Base-by-base conservation (phyloP, 2,797 vertebrate species). In the Rhyacichthys aspro region DNA sequence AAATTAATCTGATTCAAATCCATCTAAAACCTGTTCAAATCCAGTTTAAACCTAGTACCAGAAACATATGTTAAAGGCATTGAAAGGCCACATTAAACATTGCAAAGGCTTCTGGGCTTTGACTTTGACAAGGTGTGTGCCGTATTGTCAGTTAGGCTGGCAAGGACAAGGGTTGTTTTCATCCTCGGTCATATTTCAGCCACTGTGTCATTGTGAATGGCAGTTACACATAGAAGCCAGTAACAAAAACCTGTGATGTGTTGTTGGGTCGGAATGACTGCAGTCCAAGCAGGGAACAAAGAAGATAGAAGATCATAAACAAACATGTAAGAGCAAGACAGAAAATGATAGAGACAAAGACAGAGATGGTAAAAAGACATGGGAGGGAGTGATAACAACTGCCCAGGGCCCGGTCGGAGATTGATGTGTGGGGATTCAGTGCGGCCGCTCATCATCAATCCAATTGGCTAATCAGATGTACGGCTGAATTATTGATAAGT, bases 401-500 rank as follows among this genome's bases (percentile, higher is more conserved):
- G 75, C 67, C 67, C 39, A 46, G 53, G 76, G 78, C 71, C 52
- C 70, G 65, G 71, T 45, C 19, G 37, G 59, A 58, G 66, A 83
- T 78, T 85, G 82, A 85, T 79, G 69, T 76, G 75, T 63, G 70
- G 70, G 71, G 77, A 83, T 76, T 84, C 81, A 82, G 65, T 64
- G 63, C 77, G 59, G 67, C 57, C 64, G 12, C 48, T 47, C 15
- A 59, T 84, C 80, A 84, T 91, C 81, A 89, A 85, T 91, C 81
- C 81, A 55, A 82, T 86, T 73, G 82, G 80, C 86, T 88, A 89
- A 92, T 92, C 85, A 88, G 83, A 91, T 85, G 84, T 87, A 85
- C 74, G 62, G 69, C 59, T 92, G 77, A 90, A 90, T 91, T 91
- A 91, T 92, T 91, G 84, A 92, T 90, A 70, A 74, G 59, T 33